Conservation (phyloP, 2,797 vertebrate species). For the Gorsachius magnificus region DNA sequence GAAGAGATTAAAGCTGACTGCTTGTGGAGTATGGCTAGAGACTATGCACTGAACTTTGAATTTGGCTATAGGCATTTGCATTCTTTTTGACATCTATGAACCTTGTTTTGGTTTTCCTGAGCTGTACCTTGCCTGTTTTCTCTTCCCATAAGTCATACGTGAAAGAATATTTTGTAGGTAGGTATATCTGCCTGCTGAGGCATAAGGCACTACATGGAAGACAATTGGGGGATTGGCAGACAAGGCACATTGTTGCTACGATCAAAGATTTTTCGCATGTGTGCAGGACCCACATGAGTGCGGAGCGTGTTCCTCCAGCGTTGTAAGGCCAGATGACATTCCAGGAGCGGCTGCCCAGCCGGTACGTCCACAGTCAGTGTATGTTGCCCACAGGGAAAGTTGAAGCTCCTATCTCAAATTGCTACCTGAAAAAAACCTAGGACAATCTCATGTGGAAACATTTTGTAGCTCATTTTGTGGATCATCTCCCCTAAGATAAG, state of each 20-base stretch:
- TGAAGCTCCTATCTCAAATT: background rate
- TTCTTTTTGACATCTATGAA: background rate
- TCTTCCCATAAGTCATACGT: background rate
- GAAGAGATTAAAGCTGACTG: background rate
- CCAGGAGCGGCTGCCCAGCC: background rate
- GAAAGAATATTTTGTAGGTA: background rate
- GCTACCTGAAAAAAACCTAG: background rate
- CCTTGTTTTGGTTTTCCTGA: background rate
- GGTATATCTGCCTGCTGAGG: background rate
- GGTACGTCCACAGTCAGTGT: accelerated
- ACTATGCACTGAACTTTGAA: background rate
- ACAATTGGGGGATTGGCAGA: accelerated
- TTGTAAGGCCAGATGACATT: background rate
- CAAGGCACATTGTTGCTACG: background rate
- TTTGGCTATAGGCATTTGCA: background rate
- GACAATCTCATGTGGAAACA: background rate
- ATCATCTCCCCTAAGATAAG: background rate
- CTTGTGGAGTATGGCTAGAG: background rate
- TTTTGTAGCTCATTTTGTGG: background rate
- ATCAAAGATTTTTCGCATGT: background rate
- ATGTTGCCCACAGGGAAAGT: background rate
- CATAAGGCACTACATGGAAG: background rate
- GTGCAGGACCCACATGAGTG: background rate
- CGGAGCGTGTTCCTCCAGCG: background rate
- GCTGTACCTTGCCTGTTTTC: background rate